Conservation (phyloP, 1,140 invertebrate genomes). For the Drosophila navojoa region DNA sequence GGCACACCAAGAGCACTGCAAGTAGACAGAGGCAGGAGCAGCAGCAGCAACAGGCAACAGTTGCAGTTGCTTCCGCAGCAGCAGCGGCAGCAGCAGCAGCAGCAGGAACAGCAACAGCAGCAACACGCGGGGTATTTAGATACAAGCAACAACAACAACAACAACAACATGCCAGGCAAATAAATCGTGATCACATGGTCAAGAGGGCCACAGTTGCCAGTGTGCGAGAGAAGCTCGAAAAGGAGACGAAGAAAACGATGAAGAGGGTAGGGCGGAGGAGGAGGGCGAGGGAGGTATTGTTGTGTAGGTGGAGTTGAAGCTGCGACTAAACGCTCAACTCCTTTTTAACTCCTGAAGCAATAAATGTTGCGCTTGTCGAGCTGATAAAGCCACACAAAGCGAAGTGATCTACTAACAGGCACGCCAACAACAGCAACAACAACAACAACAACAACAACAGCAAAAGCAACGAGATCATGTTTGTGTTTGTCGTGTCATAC, state of each 20-base stretch:
- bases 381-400: conserved; percentile 83
- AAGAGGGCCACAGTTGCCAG: conserved; percentile 58
- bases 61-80: conserved; percentile 44
- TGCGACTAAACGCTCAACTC: conserved; percentile 66
- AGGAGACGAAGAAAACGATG: conserved; percentile 16
- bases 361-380: conserved; percentile 79
- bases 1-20: conserved; percentile 12
- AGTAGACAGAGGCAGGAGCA: conserved; percentile 20
- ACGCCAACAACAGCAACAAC: conserved; percentile 67
- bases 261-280: conserved; percentile 17
- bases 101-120: conserved; percentile 61
- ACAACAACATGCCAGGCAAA: conserved; percentile 66
- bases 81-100: conserved; percentile 50
- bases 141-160: conserved; percentile 54
- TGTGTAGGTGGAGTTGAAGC: conserved; percentile 59
- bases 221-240: background rate
- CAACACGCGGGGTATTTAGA: conserved; percentile 72
- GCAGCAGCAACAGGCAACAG: conserved; percentile 30
- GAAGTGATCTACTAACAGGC: conserved; percentile 82
- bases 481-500: conserved; percentile 84
- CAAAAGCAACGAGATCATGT: conserved; percentile 79
- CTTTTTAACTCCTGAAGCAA: conserved; percentile 78
- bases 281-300: conserved; percentile 10
- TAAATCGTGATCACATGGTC: conserved; percentile 84
- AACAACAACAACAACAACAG: conserved; percentile 46